Evolutionary conservation across 1,140 invertebrate species (phyloP), one percentile per base, ranked within the genome.

Genomic region (Drosophila paulistorum): DNA sequence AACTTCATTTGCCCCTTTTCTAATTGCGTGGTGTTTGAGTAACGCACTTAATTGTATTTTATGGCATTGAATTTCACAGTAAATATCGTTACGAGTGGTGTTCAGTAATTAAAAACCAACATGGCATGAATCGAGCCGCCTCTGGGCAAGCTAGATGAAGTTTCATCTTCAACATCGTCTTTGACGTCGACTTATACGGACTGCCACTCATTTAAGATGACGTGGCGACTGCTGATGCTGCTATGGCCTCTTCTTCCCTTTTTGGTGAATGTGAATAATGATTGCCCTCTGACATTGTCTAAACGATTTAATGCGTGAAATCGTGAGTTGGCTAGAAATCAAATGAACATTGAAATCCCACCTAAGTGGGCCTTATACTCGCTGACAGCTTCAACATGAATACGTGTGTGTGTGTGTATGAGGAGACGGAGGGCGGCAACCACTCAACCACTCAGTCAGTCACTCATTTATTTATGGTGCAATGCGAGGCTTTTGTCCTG

Each of bases 401-500:
- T 86, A 87, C 82, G 72, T 74, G 83, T 64, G 75, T 61, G 73
- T 37, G 45, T 55, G 66, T 20, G 11, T 62, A 37, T 35, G 33
- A 41, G 58, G 11, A 37, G 35, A 11, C 1, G 0, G 35, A 37
- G 71, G 74, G 76, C 81, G 71, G 39, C 66, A 39, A 65, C 58
- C 73, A 64, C 62, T 79, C 75, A 79, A 61, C 75, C 77, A 74
- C 77, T 77, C 77, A 89, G 39, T 74, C 66, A 67, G 65, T 72
- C 71, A 74, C 77, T 89, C 85, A 89, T 89, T 89, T 89, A 89
- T 89, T 89, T 84, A 89, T 89, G 72, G 80, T 87, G 84, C 84
- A 83, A 66, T 77, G 80, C 67, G 65, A 54, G 54, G 75, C 68
- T 72, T 85, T 85, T 85, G 83, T 82, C 73, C 80, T 61, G 35